Percentiles rank a stretch among this genome's conserved stretches.
Evolutionary conservation across 1,140 invertebrate species (phyloP).

Genomic region (Chrysopa pallens): DNA sequence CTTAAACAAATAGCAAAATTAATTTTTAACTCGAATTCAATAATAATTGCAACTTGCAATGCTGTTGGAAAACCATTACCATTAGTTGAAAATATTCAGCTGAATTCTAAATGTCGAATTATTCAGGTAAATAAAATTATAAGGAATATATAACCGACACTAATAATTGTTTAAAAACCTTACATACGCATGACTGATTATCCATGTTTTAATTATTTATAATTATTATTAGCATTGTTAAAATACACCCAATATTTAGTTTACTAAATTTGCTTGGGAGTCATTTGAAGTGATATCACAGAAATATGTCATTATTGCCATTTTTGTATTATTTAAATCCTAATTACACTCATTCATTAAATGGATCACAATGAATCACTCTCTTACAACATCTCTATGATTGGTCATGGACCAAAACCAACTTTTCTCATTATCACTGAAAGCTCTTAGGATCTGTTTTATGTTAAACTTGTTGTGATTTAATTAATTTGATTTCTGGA

Average conservation of each 20-base stretch:
- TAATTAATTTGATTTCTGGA: too few species aligned
- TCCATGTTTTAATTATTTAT: neutral
- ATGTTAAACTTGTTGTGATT: too few species aligned
- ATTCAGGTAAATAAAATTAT: slow-evolving; percentile 4
- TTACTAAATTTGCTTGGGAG: neutral
- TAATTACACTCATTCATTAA: too few species aligned
- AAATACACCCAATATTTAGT: too few species aligned
- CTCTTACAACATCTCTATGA: too few species aligned
- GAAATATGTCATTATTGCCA: slow-evolving; percentile 6
- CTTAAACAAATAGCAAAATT: slow-evolving; percentile 25
- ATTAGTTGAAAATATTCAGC: slow-evolving; percentile 12
- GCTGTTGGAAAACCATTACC: slow-evolving; percentile 16
- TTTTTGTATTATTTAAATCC: too few species aligned
- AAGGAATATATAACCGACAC: neutral
- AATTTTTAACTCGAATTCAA: slow-evolving; percentile 15
- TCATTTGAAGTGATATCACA: neutral
- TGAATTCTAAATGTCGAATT: slow-evolving; percentile 5
- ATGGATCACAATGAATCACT: too few species aligned
- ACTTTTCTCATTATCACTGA: too few species aligned
- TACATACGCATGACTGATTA: neutral
- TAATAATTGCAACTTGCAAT: slow-evolving; percentile 32
- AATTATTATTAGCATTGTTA: neutral
- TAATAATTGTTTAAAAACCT: slow-evolving; percentile 1
- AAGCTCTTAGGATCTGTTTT: too few species aligned
- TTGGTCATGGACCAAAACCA: too few species aligned